Conservation (phyloP, 2,797 vertebrate species). For the Girardinus metallicus region DNA sequence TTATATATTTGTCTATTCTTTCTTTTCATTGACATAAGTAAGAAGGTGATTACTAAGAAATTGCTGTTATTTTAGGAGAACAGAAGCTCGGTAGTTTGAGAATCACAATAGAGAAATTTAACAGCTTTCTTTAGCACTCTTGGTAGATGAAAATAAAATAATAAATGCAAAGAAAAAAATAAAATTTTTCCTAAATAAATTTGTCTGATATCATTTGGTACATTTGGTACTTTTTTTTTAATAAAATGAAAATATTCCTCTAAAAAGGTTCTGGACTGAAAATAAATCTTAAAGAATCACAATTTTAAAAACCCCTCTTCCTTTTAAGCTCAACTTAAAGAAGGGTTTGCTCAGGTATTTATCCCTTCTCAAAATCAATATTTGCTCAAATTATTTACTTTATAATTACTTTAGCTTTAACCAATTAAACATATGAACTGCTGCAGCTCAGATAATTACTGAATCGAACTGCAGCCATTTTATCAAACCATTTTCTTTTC, state of each 20-base stretch:
- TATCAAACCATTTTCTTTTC: neutral
- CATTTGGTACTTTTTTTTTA: no score
- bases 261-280: neutral
- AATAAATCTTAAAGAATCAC: neutral
- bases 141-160: neutral
- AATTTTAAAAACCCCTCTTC: no score
- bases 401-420: neutral
- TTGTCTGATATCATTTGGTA: neutral
- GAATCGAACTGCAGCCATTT: neutral
- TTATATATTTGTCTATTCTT: neutral
- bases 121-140: neutral
- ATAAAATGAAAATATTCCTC: neutral
- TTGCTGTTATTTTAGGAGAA: neutral
- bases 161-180: neutral
- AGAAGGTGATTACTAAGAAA: no score
- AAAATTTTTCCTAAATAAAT: neutral
- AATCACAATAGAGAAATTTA: neutral
- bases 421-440: neutral
- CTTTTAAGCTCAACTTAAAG: neutral
- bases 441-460: neutral
- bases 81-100: neutral
- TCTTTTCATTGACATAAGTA: neutral
- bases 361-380: neutral
- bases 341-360: neutral
- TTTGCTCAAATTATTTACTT: neutral